These are phyloP conservation scores for Phytoseiulus persimilis DNA, from an alignment of 2,888 invertebrate species.

Conservation along the genomic window DNA sequence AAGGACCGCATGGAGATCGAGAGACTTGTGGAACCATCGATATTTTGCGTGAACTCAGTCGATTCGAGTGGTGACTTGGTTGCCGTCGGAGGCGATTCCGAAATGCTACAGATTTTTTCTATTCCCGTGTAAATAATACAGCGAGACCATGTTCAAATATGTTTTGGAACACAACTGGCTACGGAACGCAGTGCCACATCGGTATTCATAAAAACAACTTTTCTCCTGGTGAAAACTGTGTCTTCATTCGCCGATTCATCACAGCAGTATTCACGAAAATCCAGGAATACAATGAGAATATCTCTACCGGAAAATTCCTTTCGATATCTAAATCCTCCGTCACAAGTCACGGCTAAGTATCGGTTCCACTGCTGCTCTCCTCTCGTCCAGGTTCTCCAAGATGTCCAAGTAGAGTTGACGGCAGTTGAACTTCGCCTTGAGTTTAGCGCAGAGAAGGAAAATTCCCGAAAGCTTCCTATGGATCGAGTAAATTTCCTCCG, in stretches of 20 bases:
- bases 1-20: conserved; percentile 32
- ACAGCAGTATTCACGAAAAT: too few species aligned
- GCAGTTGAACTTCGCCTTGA: conserved; percentile 72
- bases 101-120: conserved; percentile 31
- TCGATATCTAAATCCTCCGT: not conserved
- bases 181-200: not conserved
- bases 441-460: conserved; percentile 79
- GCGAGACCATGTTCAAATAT: not conserved
- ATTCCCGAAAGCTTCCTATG: conserved; percentile 93
- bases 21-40: conserved; percentile 26
- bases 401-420: conserved; percentile 71
- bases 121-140: conserved; percentile 15
- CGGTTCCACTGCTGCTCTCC: not conserved
- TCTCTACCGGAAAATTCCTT: not conserved
- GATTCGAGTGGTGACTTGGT: conserved; percentile 22
- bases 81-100: conserved; percentile 30
- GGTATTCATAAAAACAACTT: not conserved
- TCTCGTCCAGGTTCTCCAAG: conserved; percentile 55
- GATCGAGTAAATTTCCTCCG: conserved; percentile 94
- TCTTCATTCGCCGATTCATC: not conserved
- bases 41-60: conserved; percentile 28
- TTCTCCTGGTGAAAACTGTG: not conserved
- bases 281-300: not conserved
- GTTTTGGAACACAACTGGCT: not conserved
- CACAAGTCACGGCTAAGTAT: not conserved